Evolutionary conservation across 37 sponge, comb jelly and placozoan species (phyloP).

Genomic region (Geodia barretti): DNA sequence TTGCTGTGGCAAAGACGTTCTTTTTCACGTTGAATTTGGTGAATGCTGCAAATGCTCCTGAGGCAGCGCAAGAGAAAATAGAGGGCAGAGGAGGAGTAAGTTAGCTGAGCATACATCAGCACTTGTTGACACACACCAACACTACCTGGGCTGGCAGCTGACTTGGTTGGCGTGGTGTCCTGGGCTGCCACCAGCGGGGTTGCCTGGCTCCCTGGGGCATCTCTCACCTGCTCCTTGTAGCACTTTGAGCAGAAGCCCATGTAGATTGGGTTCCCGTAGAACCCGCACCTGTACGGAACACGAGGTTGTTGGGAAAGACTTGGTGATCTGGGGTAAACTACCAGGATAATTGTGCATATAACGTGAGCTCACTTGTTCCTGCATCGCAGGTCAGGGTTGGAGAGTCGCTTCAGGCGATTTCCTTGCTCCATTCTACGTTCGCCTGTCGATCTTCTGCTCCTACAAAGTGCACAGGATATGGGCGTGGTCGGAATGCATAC

Average conservation of each 20-base stretch:
- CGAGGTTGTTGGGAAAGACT: too few species aligned
- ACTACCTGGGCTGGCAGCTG: neutral
- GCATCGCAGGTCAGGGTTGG: conserved; percentile 68
- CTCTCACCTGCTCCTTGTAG: conserved; percentile 62
- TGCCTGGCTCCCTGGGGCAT: neutral
- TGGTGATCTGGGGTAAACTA: too few species aligned
- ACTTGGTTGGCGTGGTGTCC: too few species aligned
- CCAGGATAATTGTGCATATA: too few species aligned
- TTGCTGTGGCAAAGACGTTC: conserved; percentile 39
- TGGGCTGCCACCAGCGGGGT: too few species aligned
- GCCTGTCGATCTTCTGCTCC: too few species aligned
- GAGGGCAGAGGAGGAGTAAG: too few species aligned
- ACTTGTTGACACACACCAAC: neutral
- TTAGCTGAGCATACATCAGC: neutral
- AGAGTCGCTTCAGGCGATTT: conserved; percentile 19
- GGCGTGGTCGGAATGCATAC: too few species aligned
- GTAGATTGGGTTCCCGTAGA: conserved; percentile 85
- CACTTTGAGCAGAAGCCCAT: conserved; percentile 91
- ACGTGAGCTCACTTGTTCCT: conserved; percentile 64
- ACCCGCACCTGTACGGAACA: conserved; percentile 80
- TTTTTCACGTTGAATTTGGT: conserved; percentile 46
- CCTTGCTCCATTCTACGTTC: neutral
- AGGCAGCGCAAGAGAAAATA: neutral
- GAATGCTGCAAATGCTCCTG: conserved; percentile 10
- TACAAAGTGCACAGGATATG: too few species aligned